Evolutionary conservation across 2,888 invertebrate species (phyloP).

Genomic region (Phengaris alcon): DNA sequence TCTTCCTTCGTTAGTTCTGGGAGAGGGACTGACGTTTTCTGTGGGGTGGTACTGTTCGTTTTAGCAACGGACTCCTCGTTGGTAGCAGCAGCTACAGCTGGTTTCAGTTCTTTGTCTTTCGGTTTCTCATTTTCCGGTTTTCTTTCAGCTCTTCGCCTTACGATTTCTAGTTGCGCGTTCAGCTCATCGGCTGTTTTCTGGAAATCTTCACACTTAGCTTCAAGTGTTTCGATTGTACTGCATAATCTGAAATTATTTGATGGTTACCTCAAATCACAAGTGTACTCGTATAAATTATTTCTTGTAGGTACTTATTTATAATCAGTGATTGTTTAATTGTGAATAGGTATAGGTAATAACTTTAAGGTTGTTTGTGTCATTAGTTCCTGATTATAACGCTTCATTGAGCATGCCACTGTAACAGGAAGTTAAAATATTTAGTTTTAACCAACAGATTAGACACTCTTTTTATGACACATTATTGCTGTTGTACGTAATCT

Average conservation of each 20-base stretch:
- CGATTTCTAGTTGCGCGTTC: conserved; percentile 79
- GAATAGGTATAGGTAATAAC: not conserved
- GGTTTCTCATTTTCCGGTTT: conserved; percentile 69
- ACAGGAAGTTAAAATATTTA: not conserved
- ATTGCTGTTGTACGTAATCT: not conserved
- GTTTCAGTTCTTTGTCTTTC: conserved; percentile 63
- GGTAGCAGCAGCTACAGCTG: conserved; percentile 46
- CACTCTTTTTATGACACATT: too few species aligned
- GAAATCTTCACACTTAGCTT: conserved; percentile 90
- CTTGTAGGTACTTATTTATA: too few species aligned
- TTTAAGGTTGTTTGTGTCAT: not conserved
- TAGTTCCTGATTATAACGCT: not conserved
- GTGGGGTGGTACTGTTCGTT: conserved; percentile 53
- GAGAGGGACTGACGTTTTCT: conserved; percentile 60
- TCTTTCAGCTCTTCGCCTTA: conserved; percentile 79
- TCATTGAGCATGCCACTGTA: not conserved
- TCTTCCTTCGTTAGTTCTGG: conserved; percentile 76
- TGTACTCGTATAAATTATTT: not conserved
- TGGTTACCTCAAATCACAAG: not conserved
- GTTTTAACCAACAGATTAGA: not conserved
- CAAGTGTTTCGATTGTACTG: conserved; percentile 87
- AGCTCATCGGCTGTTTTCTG: conserved; percentile 89
- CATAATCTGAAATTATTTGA: conserved; percentile 78
- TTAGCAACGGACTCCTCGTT: conserved; percentile 38
- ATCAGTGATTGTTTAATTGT: not conserved